Conservation (phyloP, 2,797 vertebrate genomes). For the Erpetoichthys calabaricus region DNA sequence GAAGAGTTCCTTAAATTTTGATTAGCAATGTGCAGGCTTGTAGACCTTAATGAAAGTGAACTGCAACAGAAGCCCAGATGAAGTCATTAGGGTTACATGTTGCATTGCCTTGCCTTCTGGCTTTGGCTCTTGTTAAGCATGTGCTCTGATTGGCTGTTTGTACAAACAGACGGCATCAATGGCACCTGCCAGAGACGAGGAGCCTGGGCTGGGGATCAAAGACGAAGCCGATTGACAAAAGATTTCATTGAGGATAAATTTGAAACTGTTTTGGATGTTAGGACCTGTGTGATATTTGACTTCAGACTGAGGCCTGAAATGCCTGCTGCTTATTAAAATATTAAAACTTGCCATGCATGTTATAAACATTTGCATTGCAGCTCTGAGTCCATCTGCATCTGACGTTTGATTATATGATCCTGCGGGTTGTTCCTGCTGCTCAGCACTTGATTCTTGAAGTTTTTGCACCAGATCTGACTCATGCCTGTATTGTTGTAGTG, state of each 20-base stretch:
- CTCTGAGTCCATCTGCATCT: conserved; percentile 52
- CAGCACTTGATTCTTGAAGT: too few relatives aligned
- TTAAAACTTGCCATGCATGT: conserved; percentile 60
- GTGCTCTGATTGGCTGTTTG: too few relatives aligned
- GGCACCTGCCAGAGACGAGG: too few relatives aligned
- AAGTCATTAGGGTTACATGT: conserved; percentile 50
- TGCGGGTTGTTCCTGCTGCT: too few relatives aligned
- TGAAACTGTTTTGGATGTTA: neutral
- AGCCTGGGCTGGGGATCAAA: too few relatives aligned
- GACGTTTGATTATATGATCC: too few relatives aligned
- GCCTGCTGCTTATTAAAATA: conserved; percentile 47
- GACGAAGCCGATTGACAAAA: too few relatives aligned
- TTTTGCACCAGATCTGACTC: too few relatives aligned
- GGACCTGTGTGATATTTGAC: conserved; percentile 14
- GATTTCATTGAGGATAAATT: too few relatives aligned
- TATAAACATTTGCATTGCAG: conserved; percentile 59
- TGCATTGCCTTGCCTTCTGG: conserved; percentile 15
- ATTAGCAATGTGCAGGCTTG: conserved; percentile 58
- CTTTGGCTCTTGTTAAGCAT: conserved; percentile 14
- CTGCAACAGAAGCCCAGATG: conserved; percentile 44
- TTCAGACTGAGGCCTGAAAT: conserved; percentile 28
- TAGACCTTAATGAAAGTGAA: conserved; percentile 63
- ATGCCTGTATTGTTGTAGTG: too few relatives aligned
- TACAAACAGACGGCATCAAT: too few relatives aligned
- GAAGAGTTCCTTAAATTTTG: conserved; percentile 67